Conservation (phyloP, 2,888 invertebrate species). For the Bimastos eiseni region DNA sequence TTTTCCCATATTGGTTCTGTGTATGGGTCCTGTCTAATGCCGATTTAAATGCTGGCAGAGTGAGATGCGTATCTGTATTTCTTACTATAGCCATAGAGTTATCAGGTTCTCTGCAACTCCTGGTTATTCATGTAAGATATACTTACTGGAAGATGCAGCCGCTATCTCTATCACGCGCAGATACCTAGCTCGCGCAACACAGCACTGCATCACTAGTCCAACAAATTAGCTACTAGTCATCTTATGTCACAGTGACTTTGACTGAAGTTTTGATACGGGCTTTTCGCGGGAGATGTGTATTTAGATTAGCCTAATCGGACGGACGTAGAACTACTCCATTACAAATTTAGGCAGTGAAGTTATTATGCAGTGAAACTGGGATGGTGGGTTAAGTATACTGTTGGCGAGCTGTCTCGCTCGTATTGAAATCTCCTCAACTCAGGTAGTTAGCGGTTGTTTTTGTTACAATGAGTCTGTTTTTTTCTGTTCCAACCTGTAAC, state of each 20-base stretch:
- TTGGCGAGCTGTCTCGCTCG: neutral
- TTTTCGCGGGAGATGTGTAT: neutral
- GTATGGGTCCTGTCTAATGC: no score
- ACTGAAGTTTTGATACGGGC: neutral
- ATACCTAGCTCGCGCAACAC: neutral
- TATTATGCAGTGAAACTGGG: neutral
- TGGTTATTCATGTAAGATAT: no score
- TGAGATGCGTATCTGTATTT: no score
- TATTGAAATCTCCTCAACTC: neutral
- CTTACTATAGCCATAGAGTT: no score
- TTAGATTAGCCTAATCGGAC: neutral
- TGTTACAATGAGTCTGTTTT: conserved; percentile 1
- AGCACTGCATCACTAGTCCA: neutral
- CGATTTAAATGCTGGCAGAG: no score
- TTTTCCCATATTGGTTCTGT: no score
- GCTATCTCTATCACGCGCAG: no score
- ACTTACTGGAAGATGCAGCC: no score
- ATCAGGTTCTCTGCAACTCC: no score
- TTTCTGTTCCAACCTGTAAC: conserved; percentile 6
- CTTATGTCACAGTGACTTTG: neutral
- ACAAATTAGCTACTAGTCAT: neutral
- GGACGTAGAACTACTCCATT: neutral
- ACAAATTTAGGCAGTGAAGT: no score
- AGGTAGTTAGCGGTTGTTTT: neutral
- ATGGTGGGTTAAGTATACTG: neutral